Base-by-base conservation (phyloP, 2,113 vertebrate species). In the Poeciliopsis retropinna region DNA sequence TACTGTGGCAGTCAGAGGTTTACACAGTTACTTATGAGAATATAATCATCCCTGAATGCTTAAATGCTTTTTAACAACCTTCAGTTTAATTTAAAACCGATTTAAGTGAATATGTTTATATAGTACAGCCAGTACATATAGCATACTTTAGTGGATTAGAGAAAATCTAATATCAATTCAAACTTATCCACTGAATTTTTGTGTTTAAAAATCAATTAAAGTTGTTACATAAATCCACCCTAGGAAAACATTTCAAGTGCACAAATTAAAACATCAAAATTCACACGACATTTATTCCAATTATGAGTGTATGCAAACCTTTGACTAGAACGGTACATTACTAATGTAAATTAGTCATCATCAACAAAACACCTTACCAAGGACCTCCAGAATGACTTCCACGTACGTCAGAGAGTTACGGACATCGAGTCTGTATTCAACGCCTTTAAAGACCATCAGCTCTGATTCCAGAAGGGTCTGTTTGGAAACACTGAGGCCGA, bases 311-410 rank as follows among this genome's bases (percentile, higher is more conserved):
- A 25, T 54, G 51, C 22, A 22, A 54, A 25, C 51, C 2, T 54
- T 22, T 54, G 6, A 22, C 51, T 54, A 2, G 17, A 54, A 54
- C 7, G 0, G 51, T 25, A 25, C 22, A 54, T 54, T 54, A 6
- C 17, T 22, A 8, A 57, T 9, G 51, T 25, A 57, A 57, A 25
- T n/a, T 57, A 25, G 19, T 57, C 51, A 57, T 31, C 44, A 10
- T 60, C 5, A 31, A 57, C 3, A 54, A n/a, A 1, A 74, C 1
- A 17, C 79, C 91, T 93, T 91, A 99, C 98, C 96, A 77, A 99
- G 95, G 72, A 98, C 96, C 82, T 98, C 98, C 63, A 99, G 91
- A 1, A 99, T 95, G 74, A 94, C 92, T 85, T 99, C 98, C 76
- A 96, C 91, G 0, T 95, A 98, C 1, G 90, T 93, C 80, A 97